Percentiles rank a stretch among this genome's conserved stretches.
Conservation (phyloP, 2,113 vertebrate species). For the Zosterops hypoxanthus region DNA sequence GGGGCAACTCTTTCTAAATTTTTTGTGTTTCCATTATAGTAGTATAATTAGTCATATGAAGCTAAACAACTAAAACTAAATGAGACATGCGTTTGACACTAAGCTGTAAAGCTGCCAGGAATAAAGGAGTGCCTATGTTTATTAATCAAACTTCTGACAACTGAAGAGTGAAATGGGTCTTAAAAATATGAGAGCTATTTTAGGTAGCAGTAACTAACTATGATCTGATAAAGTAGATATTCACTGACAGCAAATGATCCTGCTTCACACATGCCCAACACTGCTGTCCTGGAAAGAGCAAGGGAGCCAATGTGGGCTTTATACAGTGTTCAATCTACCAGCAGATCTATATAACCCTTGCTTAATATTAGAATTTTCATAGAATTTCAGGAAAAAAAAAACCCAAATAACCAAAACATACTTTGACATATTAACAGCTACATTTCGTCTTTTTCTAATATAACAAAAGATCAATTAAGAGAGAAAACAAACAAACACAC, state of each 20-base stretch:
- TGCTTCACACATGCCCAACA: neutral
- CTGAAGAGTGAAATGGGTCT: neutral
- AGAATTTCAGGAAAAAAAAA: neutral
- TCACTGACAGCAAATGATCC: neutral
- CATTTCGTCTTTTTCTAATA: neutral
- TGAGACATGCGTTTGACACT: neutral
- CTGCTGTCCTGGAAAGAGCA: neutral
- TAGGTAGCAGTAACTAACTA: neutral
- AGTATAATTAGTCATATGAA: neutral
- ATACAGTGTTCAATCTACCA: neutral
- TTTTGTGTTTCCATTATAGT: neutral
- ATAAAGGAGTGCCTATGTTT: neutral
- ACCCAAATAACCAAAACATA: neutral
- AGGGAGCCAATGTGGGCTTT: neutral
- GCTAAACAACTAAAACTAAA: neutral
- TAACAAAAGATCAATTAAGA: neutral
- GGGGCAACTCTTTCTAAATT: neutral
- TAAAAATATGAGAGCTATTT: conserved; percentile 16
- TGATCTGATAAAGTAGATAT: neutral
- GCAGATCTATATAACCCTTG: neutral
- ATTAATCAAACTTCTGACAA: neutral
- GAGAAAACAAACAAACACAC: neutral
- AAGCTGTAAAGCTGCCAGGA: neutral
- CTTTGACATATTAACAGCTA: neutral
- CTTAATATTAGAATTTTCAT: neutral